A percentile compares a stretch with the other conserved stretches of the same genome.
These are phyloP conservation scores for Pegea sp. DNA, from an alignment of 23 tunicate genomes.

Conservation along the genomic window DNA sequence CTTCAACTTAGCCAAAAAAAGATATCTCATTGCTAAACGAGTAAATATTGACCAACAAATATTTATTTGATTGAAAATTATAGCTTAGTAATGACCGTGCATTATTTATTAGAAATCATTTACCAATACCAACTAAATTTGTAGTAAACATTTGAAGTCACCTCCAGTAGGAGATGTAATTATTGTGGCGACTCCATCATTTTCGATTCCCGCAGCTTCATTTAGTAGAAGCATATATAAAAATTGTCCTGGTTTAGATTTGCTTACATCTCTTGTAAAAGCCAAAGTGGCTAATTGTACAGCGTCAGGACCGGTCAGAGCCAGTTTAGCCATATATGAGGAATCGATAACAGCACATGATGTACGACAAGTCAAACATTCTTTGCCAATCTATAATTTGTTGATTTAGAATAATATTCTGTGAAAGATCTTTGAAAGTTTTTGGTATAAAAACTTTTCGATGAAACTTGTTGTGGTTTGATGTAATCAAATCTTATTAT, in stretches of 20 bases:
- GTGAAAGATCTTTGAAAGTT: too few relatives aligned
- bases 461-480: too few relatives aligned
- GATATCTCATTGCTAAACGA: too few relatives aligned
- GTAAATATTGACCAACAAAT: too few relatives aligned
- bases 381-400: constrained; percentile 29
- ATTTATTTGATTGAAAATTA: too few relatives aligned
- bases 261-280: constrained; percentile 12
- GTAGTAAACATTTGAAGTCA: background rate
- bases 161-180: constrained; percentile 8
- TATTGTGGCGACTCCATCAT: constrained; percentile 22
- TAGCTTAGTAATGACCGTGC: too few relatives aligned
- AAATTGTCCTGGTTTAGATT: constrained; percentile 8
- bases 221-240: constrained; percentile 26
- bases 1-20: too few relatives aligned
- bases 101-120: too few relatives aligned
- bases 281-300: constrained; percentile 3
- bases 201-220: constrained; percentile 23
- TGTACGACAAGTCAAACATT: constrained; percentile 24
- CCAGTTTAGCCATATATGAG: constrained; percentile 26
- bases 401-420: too few relatives aligned
- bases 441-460: too few relatives aligned
- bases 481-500: too few relatives aligned
- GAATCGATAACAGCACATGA: constrained; percentile 24
- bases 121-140: too few relatives aligned
- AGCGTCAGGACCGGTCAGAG: constrained; percentile 15